A percentile compares a stretch with the other conserved stretches of the same genome.
Evolutionary conservation across 2,888 invertebrate genomes (phyloP).

Genomic region (Drosophila mulleri): DNA sequence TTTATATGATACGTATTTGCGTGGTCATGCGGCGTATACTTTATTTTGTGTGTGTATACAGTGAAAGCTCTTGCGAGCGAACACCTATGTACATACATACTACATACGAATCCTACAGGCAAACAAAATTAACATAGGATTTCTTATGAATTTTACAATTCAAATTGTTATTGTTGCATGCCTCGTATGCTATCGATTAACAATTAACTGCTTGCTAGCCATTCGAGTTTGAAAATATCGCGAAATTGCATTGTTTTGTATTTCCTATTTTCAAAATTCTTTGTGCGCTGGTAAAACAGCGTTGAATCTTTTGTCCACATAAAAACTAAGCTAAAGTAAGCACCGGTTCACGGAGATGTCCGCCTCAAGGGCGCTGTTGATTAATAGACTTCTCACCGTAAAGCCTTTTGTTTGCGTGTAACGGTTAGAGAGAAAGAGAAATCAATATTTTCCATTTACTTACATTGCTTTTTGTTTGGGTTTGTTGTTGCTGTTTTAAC

Average conservation of each 20-base stretch:
- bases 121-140: not conserved
- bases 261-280: not conserved
- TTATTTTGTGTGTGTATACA: constrained; percentile 24
- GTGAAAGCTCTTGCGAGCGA: constrained; percentile 8
- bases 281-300: not conserved
- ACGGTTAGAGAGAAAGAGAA: constrained; percentile 41
- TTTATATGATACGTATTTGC: constrained; percentile 6
- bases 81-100: not conserved
- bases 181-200: not conserved
- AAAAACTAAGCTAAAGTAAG: not conserved
- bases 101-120: not conserved
- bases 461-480: constrained; percentile 64
- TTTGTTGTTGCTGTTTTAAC: constrained; percentile 22
- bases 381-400: constrained; percentile 10
- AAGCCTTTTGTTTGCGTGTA: constrained; percentile 33
- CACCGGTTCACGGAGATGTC: not conserved
- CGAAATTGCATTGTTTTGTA: not conserved
- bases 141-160: not conserved
- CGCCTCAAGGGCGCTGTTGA: constrained; percentile 4
- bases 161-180: not conserved
- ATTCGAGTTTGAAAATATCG: not conserved
- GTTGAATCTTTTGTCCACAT: not conserved
- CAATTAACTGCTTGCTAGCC: not conserved
- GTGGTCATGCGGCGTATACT: constrained; percentile 21
- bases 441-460: constrained; percentile 69